phyloP scores from a whole-genome alignment of 2,797 vertebrate species.

The Rhadinocentrus ornatus region DNA sequence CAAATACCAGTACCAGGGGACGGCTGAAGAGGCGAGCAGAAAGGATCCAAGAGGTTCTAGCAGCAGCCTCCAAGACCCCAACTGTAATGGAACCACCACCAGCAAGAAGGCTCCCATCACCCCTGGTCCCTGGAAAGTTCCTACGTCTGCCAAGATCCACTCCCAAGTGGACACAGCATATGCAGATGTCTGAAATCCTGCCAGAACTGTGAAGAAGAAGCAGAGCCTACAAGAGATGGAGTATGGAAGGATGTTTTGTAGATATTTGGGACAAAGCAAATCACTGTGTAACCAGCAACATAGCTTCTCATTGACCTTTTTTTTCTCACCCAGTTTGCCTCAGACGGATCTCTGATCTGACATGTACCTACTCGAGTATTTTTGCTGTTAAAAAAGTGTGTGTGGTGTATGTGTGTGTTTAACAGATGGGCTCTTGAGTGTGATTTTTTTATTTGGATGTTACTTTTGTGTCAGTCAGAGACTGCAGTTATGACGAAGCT shows the following conservation, averaged over 20 bases:
- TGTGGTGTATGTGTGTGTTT: constrained; percentile 6
- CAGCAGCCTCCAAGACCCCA: constrained; percentile 75
- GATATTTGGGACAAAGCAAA: constrained; percentile 55
- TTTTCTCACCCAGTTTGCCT: constrained; percentile 69
- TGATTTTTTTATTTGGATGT: constrained; percentile 29
- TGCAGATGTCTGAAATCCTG: constrained; percentile 59
- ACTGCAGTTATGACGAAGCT: constrained; percentile 69
- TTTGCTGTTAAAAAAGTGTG: neutral
- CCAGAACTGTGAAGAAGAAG: constrained; percentile 14
- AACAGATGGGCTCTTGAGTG: constrained; percentile 22
- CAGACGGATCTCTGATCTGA: constrained; percentile 53
- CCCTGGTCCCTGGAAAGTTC: constrained; percentile 96
- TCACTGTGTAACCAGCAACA: constrained; percentile 79
- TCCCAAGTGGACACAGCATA: constrained; percentile 72
- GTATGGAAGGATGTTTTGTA: constrained; percentile 38
- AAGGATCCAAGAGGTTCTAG: constrained; percentile 77
- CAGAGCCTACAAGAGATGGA: constrained; percentile 48
- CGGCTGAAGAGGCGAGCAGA: constrained; percentile 49
- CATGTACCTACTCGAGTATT: constrained; percentile 43
- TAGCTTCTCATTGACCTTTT: constrained; percentile 56
- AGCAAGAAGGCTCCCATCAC: constrained; percentile 86
- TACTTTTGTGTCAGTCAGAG: constrained; percentile 75
- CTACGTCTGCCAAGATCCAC: constrained; percentile 84
- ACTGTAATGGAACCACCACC: constrained; percentile 73
- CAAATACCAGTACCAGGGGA: constrained; percentile 43